phyloP scores from a whole-genome alignment of 2,113 vertebrate genomes.

The Xenopus borealis region DNA sequence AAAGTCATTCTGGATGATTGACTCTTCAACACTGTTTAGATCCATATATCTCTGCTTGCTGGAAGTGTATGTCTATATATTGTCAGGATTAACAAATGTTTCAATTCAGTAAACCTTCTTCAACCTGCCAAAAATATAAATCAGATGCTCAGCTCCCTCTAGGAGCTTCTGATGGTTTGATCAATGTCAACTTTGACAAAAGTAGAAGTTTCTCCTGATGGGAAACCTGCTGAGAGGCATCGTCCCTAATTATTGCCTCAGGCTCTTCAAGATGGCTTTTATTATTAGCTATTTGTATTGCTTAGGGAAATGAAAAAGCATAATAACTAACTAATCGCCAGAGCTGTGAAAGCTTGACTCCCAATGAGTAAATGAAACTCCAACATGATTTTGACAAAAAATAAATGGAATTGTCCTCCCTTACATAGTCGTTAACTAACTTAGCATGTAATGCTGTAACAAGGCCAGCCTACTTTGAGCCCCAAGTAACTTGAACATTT shows the following conservation, averaged over 20 bases:
- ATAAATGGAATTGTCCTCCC: no score
- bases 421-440: no score
- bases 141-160: conserved; percentile 45
- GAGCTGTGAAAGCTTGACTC: no score
- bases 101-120: conserved; percentile 25
- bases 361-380: no score
- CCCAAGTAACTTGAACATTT: no score
- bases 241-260: conserved; percentile 49
- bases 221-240: conserved; percentile 56
- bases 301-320: conserved; percentile 48
- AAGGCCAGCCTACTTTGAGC: no score
- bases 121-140: conserved; percentile 51
- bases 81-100: conserved; percentile 1
- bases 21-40: neutral
- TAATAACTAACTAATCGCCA: conserved; percentile 33
- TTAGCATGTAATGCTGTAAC: no score
- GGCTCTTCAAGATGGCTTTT: conserved; percentile 18
- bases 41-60: neutral
- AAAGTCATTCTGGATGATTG: no score
- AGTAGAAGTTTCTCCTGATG: conserved; percentile 59
- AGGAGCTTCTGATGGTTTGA: conserved; percentile 51
- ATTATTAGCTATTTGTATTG: conserved; percentile 49
- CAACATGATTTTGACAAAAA: no score
- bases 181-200: conserved; percentile 54
- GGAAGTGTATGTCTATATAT: neutral